Evolutionary conservation across 2,888 invertebrate species (phyloP).

Genomic region (Cephus rjabovi): DNA sequence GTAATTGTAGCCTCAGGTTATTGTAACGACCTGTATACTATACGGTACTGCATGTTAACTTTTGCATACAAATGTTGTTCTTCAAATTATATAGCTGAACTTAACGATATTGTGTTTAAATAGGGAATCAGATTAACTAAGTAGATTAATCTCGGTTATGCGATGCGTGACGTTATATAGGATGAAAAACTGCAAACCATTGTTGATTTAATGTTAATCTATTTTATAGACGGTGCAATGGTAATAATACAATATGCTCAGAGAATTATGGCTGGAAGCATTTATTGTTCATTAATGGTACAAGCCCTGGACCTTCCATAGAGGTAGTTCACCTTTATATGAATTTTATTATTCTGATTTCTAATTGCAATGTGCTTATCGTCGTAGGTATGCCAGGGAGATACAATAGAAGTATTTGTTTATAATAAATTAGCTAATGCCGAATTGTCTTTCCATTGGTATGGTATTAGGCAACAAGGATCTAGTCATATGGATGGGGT

Average conservation of each 20-base stretch:
- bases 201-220: neutral
- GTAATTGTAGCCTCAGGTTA: neutral
- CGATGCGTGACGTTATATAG: neutral
- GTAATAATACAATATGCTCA: neutral
- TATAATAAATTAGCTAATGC: conserved; percentile 42
- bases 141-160: neutral
- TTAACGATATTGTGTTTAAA: neutral
- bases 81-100: neutral
- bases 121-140: neutral
- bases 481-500: conserved; percentile 65
- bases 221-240: neutral
- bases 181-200: neutral
- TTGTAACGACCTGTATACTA: neutral
- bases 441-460: conserved; percentile 67
- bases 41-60: neutral
- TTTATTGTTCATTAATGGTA: conserved; percentile 43
- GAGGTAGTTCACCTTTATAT: conserved; percentile 38
- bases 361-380: neutral
- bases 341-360: neutral
- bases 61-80: neutral
- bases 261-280: conserved; percentile 7
- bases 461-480: conserved; percentile 63
- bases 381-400: conserved; percentile 46
- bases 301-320: conserved; percentile 50
- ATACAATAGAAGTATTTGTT: conserved; percentile 44